Conservation (phyloP, 2,888 invertebrate genomes). For the Cistogaster globosa region DNA sequence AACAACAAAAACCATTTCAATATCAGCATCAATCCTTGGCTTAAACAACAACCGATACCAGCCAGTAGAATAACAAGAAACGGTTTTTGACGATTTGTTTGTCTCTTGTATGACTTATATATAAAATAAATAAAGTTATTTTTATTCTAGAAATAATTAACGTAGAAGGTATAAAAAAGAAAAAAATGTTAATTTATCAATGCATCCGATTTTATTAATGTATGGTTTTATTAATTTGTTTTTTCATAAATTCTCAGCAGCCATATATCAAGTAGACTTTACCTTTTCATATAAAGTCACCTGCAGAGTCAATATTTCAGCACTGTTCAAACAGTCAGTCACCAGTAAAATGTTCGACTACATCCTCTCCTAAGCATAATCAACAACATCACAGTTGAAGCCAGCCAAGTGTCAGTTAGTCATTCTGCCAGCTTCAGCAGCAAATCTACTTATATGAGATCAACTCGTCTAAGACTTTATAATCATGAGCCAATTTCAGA, state of each 20-base stretch:
- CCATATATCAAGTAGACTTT: slow-evolving; percentile 43
- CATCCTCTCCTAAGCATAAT: slow-evolving; percentile 47
- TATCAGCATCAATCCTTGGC: too few relatives aligned
- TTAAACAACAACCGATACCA: too few relatives aligned
- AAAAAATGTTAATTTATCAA: slow-evolving; percentile 48
- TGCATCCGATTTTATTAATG: slow-evolving; percentile 43
- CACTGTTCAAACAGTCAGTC: slow-evolving; percentile 64
- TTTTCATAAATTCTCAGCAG: slow-evolving; percentile 53
- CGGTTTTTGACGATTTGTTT: slow-evolving; percentile 25
- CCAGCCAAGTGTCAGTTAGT: slow-evolving; percentile 27
- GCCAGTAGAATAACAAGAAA: slow-evolving; percentile 22
- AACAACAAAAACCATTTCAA: too few relatives aligned
- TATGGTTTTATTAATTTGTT: slow-evolving; percentile 60
- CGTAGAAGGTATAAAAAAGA: neutral
- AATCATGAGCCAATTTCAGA: slow-evolving; percentile 63
- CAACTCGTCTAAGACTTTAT: slow-evolving; percentile 54
- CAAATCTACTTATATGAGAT: slow-evolving; percentile 18
- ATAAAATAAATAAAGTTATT: neutral
- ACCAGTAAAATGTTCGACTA: slow-evolving; percentile 66
- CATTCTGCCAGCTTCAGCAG: slow-evolving; percentile 28
- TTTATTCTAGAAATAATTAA: slow-evolving; percentile 2
- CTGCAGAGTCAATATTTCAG: slow-evolving; percentile 71
- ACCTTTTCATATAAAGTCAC: slow-evolving; percentile 66
- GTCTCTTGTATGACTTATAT: neutral
- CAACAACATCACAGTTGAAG: slow-evolving; percentile 27